phyloP scores from a whole-genome alignment of 2,797 vertebrate genomes.

The Spondyliosoma cantharus region DNA sequence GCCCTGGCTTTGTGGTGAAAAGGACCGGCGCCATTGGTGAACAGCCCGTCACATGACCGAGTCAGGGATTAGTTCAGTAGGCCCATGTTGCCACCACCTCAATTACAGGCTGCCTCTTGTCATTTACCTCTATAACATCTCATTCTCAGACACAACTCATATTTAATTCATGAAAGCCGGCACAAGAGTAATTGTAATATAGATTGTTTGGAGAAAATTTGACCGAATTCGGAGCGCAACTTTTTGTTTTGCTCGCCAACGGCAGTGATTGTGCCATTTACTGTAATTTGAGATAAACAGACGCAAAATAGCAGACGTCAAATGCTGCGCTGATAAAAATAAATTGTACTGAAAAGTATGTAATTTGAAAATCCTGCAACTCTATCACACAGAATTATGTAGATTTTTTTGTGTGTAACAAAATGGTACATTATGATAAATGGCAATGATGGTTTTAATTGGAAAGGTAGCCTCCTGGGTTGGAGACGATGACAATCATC shows the following conservation, averaged over 20 bases:
- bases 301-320: conserved; percentile 37
- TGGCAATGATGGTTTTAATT: conserved; percentile 21
- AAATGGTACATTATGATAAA: conserved; percentile 13
- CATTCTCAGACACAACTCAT: conserved; percentile 99
- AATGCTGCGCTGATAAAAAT: conserved; percentile 26
- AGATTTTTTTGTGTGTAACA: conserved; percentile 1
- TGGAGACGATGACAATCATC: conserved; percentile 38
- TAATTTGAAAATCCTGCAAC: background rate
- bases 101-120: conserved; percentile 99
- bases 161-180: conserved; percentile 99
- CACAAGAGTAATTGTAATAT: conserved; percentile 98
- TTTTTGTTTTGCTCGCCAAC: conserved; percentile 90
- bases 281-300: conserved; percentile 85
- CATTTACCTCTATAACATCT: conserved; percentile 99
- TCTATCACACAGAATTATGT: conserved; percentile 4
- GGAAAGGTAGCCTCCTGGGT: conserved; percentile 17
- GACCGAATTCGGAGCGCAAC: conserved; percentile 90
- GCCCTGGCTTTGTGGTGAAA: conserved; percentile 94
- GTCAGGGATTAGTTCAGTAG: conserved; percentile 98
- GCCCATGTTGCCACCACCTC: conserved; percentile 96
- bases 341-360: background rate
- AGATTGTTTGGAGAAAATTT: conserved; percentile 95
- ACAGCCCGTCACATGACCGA: conserved; percentile 88
- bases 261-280: conserved; percentile 85
- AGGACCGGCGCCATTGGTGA: conserved; percentile 88